Conservation (phyloP, 2,888 invertebrate genomes). For the Dicranocentrus wangi region DNA sequence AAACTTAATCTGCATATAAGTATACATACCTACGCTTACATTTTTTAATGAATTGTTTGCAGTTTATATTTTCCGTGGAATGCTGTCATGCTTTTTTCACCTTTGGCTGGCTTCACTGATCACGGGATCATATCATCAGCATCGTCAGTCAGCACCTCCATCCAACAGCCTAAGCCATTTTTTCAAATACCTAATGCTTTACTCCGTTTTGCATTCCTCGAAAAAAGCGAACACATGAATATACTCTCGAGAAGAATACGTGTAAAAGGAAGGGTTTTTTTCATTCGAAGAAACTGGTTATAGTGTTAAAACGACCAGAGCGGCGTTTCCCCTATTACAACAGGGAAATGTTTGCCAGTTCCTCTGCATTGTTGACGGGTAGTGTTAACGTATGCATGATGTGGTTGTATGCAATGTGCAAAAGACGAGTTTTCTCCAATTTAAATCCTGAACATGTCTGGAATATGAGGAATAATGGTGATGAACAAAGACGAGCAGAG, state of each 20-base stretch:
- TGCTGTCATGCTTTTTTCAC: slow-evolving; percentile 14
- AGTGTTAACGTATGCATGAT: neutral
- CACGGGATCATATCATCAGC: slow-evolving; percentile 24
- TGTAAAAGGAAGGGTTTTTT: no score
- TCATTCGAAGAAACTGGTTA: slow-evolving; percentile 49
- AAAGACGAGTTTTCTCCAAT: slow-evolving; percentile 45
- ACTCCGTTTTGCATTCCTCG: no score
- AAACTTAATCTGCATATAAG: slow-evolving; percentile 52
- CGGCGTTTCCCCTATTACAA: slow-evolving; percentile 35
- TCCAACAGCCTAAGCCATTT: no score
- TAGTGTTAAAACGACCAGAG: slow-evolving; percentile 44
- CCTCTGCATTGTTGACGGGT: neutral
- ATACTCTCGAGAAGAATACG: no score
- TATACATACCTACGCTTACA: neutral
- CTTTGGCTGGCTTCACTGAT: slow-evolving; percentile 35
- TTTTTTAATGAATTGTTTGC: slow-evolving; percentile 54
- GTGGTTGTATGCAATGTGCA: neutral
- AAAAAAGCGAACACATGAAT: no score
- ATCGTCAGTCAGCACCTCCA: slow-evolving; percentile 35
- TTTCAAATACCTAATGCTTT: no score
- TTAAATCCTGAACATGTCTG: slow-evolving; percentile 3
- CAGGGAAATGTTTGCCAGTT: neutral
- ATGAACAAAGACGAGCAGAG: slow-evolving; percentile 22
- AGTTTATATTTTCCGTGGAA: slow-evolving; percentile 45
- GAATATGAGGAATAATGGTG: neutral